Evolutionary conservation across 2,888 invertebrate species (phyloP).

Genomic region (Parnassius smintheus): DNA sequence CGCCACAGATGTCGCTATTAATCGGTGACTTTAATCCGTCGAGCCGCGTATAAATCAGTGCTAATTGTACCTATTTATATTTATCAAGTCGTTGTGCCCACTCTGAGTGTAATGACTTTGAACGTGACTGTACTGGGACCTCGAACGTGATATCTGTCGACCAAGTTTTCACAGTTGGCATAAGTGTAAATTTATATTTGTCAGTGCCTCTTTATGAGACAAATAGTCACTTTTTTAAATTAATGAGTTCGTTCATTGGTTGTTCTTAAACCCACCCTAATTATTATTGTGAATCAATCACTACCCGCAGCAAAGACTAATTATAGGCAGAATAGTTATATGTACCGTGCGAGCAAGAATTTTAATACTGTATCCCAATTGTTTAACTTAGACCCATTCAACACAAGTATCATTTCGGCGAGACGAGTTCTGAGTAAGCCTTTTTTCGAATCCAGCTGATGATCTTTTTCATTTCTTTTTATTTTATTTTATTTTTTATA

Average conservation of each 20-base stretch:
- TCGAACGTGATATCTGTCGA: conserved; percentile 13
- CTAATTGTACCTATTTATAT: conserved; percentile 74
- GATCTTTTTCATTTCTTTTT: too few relatives aligned
- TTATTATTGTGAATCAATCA: background rate
- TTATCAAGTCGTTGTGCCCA: conserved; percentile 55
- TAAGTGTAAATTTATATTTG: conserved; percentile 12
- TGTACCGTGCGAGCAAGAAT: too few relatives aligned
- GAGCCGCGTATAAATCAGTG: conserved; percentile 67
- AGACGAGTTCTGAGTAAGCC: too few relatives aligned
- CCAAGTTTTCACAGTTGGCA: conserved; percentile 13
- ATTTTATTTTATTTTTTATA: too few relatives aligned
- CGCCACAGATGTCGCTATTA: conserved; percentile 73
- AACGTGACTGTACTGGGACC: conserved; percentile 46
- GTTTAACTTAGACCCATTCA: too few relatives aligned
- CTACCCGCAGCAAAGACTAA: too few relatives aligned
- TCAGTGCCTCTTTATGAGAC: background rate
- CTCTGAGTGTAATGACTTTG: conserved; percentile 50
- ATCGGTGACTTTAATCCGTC: conserved; percentile 71
- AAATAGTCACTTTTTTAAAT: conserved; percentile 21
- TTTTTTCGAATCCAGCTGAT: too few relatives aligned
- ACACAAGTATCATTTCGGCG: too few relatives aligned
- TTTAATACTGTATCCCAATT: too few relatives aligned
- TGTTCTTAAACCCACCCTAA: background rate
- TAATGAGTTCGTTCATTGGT: background rate
- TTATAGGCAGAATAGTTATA: too few relatives aligned